Evolutionary conservation across 2,797 vertebrate species (phyloP).

Genomic region (Helicolenus hilgendorfi): DNA sequence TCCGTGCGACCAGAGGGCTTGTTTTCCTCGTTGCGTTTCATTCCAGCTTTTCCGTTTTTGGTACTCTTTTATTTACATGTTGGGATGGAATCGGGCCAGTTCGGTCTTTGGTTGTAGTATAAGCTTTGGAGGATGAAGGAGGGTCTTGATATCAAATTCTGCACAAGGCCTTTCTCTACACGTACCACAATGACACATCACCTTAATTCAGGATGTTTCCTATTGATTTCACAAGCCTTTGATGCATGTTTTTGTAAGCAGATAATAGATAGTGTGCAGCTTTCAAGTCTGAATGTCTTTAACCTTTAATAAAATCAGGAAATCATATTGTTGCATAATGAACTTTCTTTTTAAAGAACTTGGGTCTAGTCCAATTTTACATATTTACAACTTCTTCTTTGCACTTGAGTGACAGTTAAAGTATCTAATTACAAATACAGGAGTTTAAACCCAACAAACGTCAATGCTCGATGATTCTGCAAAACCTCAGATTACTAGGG

Average conservation of each 20-base stretch:
- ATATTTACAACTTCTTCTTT: not conserved
- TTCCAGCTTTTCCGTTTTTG: slow-evolving; percentile 38
- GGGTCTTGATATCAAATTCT: slow-evolving; percentile 18
- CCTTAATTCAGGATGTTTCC: not conserved
- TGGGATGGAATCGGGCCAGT: slow-evolving; percentile 35
- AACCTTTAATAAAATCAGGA: not conserved
- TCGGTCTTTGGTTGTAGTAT: slow-evolving; percentile 36
- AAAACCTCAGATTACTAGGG: not conserved
- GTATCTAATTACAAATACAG: not conserved
- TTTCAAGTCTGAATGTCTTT: not conserved
- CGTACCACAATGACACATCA: not conserved
- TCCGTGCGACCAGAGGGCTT: slow-evolving; percentile 44
- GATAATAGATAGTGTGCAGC: not conserved
- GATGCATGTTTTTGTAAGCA: not conserved
- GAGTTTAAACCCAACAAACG: not conserved
- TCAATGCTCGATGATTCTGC: not conserved
- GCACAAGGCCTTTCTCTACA: slow-evolving; percentile 4
- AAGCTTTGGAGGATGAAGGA: slow-evolving; percentile 26
- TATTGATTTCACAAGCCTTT: slow-evolving; percentile 17
- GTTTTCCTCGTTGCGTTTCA: slow-evolving; percentile 47
- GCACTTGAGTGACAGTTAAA: not conserved
- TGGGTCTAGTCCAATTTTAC: not conserved
- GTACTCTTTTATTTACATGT: slow-evolving; percentile 60
- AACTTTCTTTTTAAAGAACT: not conserved
- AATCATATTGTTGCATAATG: not conserved